Percentiles rank a stretch among this genome's conserved stretches.
Evolutionary conservation across 2,888 invertebrate species (phyloP).

Genomic region (Leucania comma): DNA sequence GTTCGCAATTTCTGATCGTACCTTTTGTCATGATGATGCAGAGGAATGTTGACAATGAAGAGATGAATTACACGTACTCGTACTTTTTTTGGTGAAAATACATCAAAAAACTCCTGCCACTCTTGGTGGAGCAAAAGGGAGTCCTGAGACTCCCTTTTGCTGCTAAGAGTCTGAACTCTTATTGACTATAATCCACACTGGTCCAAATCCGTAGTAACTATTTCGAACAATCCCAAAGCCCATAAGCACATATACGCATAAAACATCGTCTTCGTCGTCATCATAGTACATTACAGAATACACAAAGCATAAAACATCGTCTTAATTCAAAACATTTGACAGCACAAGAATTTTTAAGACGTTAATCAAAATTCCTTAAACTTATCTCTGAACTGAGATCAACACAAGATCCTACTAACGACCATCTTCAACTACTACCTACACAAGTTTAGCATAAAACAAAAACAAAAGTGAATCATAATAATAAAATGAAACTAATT

Average conservation of each 20-base stretch:
- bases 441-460: background rate
- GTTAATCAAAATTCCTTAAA: background rate
- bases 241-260: background rate
- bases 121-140: too few relatives aligned
- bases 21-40: background rate
- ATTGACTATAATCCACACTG: too few relatives aligned
- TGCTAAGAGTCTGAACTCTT: too few relatives aligned
- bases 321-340: background rate
- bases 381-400: background rate
- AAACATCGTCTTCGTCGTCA: background rate
- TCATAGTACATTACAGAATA: too few relatives aligned
- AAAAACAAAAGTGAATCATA: constrained; percentile 41
- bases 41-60: background rate
- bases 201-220: too few relatives aligned
- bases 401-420: background rate
- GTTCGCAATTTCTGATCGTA: background rate
- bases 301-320: background rate
- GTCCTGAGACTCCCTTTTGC: too few relatives aligned
- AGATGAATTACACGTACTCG: background rate
- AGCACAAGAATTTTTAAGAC: background rate
- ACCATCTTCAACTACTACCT: background rate
- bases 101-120: too few relatives aligned
- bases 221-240: too few relatives aligned
- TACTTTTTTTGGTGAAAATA: too few relatives aligned
- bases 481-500: constrained; percentile 43